Evolutionary conservation across 2,888 invertebrate genomes (phyloP), one percentile per base, ranked within the genome.

Genomic region (Harmothoe impar): DNA sequence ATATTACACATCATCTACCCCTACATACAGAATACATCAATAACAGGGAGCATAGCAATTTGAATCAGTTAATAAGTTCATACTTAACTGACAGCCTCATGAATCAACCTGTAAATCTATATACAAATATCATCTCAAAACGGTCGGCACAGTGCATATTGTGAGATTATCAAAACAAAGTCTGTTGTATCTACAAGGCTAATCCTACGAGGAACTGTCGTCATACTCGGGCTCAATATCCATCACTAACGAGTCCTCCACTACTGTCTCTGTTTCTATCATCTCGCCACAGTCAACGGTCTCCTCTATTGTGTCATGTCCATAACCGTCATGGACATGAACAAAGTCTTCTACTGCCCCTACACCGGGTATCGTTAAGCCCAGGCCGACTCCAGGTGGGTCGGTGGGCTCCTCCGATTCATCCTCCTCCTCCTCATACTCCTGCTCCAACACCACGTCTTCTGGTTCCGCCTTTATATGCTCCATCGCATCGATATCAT

Each of bases 221-320:
- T 84, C 84, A 84, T 84, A 84, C 23, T 84, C 51, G 7, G 29
- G 51, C 17, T 84, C 51, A 35, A 33, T 23, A 35, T 84, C n/a
- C 84, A 84, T 84, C 51, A 84, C 84, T 84, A 84, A 52, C 12
- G 84, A 51, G 84, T 84, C 84, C 20, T 84, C 84, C 0, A 84
- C 52, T 0, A 84, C 84, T 29, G 84, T 84, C 84, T 84, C 84
- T 33, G 84, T 84, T 35, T 84, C 84, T 43, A 84, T 84, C 51
- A 25, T 84, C 84, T 84, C 84, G 29, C 17, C 29, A 35, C 84
- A 84, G 52, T 84, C 84, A 7, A n/a, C 84, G 0, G 84, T 84
- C 23, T 77, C 77, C 77, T 77, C 77, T 77, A 77, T 77, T 29
- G 77, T 77, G 31, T 29, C 29, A 17, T 77, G 29, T 25, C 5